Evolutionary conservation across 2,113 vertebrate species (phyloP).

Genomic region (Cisticola juncidis): DNA sequence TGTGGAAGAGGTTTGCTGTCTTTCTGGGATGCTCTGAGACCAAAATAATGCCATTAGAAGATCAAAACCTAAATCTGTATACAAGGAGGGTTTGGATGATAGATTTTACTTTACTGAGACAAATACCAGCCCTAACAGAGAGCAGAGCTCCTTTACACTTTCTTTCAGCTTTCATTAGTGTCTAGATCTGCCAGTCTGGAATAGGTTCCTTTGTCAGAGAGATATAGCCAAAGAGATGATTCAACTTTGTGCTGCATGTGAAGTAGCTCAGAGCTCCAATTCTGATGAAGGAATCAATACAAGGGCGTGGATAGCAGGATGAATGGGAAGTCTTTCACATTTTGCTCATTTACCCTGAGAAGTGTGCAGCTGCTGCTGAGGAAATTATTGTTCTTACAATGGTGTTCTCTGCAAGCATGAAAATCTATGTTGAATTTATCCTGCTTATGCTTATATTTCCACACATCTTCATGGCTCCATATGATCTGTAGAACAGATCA

Average conservation of each 20-base stretch:
- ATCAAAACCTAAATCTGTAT: neutral
- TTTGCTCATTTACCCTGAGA: neutral
- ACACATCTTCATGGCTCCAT: neutral
- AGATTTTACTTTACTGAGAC: neutral
- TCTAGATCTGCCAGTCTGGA: neutral
- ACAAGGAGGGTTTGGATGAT: neutral
- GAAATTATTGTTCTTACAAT: neutral
- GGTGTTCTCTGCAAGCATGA: neutral
- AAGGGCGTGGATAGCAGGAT: neutral
- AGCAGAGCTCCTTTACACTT: neutral
- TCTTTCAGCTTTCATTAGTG: constrained; percentile 1
- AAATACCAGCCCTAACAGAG: neutral
- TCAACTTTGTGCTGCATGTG: neutral
- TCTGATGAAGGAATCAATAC: constrained; percentile 32
- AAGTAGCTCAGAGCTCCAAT: constrained; percentile 18
- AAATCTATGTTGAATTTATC: neutral
- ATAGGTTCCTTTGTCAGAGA: constrained; percentile 7
- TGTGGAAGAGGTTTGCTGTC: neutral
- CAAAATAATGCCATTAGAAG: neutral
- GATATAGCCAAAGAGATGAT: neutral
- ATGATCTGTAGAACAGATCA: neutral
- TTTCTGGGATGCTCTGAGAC: neutral
- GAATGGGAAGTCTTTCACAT: constrained; percentile 25
- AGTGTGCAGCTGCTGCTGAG: neutral
- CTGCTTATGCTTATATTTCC: neutral